Evolutionary conservation across 1,140 invertebrate species (phyloP), one percentile per base, ranked within the genome.

Genomic region (Cydia splendana): DNA sequence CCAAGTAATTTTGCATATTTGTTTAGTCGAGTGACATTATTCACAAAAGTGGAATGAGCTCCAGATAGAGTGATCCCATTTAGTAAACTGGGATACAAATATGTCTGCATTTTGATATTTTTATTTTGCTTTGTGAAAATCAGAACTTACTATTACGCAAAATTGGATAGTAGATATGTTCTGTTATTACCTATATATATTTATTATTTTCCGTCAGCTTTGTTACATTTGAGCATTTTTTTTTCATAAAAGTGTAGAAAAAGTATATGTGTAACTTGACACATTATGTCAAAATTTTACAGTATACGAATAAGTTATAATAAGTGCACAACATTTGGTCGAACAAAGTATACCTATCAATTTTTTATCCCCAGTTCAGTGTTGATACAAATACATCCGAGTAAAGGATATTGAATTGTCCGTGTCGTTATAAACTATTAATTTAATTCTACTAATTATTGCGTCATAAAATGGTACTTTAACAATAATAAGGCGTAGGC

Each of bases 361-460:
- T 71, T 71, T 71, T 71, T 71, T 71, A 71, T 71, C 30, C n/a
- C n/a, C 18, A 38, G 67, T 71, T 71, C 30, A 38, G 65, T 34
- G 2, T 67, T 67, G 65, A 38, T 67, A 34, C 5, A 71, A 71
- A 71, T 71, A 71, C 30, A n/a, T 71, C 38, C 2, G 34, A 69
- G 65, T 69, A 69, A 34, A 71, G 67, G 67, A 71, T 42, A 38
- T 71, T 71, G 67, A 62, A 62, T 62, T 62, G 67, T 42, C 13
- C 18, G n/a, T 9, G 67, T 45, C 30, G 67, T 10, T 42, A 71
- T 10, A 71, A n/a, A 38, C 18, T 42, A 42, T 18, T 45, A 42
- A 69, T 69, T 69, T 69, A 38, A 71, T 71, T 71, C 67, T 10
- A 71, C 34, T 38, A 71, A 71, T 38, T 71, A 71, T 71, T 71